Evolutionary conservation across 1,140 invertebrate genomes (phyloP).

Genomic region (Eulimnadia texana): DNA sequence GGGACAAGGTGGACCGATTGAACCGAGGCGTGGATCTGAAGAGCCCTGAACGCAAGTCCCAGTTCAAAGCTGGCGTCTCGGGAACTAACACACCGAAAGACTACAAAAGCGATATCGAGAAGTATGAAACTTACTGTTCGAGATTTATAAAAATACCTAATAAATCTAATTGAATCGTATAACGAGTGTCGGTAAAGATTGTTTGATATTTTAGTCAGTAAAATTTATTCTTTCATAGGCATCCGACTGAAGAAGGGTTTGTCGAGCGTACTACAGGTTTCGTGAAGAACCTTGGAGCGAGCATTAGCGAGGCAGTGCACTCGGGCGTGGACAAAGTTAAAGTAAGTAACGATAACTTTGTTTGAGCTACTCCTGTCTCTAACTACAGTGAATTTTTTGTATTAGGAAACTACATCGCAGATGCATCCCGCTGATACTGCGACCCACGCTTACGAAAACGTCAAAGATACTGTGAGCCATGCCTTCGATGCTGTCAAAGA

Average conservation of each 20-base stretch:
- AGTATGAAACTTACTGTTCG: not conserved
- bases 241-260: not conserved
- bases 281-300: not conserved
- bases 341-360: too few species aligned
- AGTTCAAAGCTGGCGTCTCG: not conserved
- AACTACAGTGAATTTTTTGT: too few species aligned
- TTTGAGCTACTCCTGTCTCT: too few species aligned
- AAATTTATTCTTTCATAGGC: not conserved
- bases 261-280: not conserved
- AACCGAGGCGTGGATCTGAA: not conserved
- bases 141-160: not conserved
- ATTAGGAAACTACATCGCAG: not conserved
- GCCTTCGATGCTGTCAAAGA: not conserved
- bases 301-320: not conserved
- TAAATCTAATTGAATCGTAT: not conserved
- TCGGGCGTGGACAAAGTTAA: not conserved
- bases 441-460: not conserved
- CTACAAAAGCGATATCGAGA: not conserved
- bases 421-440: not conserved
- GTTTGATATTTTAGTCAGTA: not conserved
- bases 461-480: not conserved
- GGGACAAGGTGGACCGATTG: not conserved
- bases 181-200: not conserved
- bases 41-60: not conserved
- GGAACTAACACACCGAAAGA: not conserved